These are phyloP conservation scores for Molothrus ater DNA, from an alignment of 2,797 vertebrate species.

Conservation along the genomic window DNA sequence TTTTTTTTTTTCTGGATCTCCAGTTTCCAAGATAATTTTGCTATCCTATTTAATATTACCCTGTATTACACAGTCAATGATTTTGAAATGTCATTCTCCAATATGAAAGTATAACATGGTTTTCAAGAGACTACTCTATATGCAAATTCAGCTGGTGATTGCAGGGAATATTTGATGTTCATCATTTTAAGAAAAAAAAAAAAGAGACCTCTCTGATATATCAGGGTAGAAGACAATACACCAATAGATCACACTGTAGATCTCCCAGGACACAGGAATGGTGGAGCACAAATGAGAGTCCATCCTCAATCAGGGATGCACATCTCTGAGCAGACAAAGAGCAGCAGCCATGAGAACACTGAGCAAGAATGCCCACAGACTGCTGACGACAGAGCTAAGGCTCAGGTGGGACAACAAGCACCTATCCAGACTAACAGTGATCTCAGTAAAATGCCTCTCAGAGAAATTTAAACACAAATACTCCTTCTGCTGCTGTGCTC, in stretches of 20 bases:
- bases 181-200: not conserved
- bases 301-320: not conserved
- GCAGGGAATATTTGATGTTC: not conserved
- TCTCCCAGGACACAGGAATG: not conserved
- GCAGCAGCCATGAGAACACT: not conserved
- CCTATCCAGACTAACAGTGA: not conserved
- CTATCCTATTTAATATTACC: not conserved
- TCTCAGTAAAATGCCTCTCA: not conserved
- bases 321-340: not conserved
- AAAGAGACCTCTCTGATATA: not conserved
- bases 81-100: not conserved
- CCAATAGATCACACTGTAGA: rapidly evolving
- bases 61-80: not conserved
- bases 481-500: not conserved
- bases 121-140: not conserved
- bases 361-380: not conserved
- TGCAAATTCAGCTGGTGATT: not conserved
- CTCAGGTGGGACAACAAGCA: not conserved
- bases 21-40: not conserved
- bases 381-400: not conserved
- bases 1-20: not conserved
- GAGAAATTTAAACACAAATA: not conserved
- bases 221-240: not conserved
- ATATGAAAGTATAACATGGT: not conserved
- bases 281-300: not conserved